These are phyloP conservation scores for Bubo blakistoni DNA, from an alignment of 2,113 vertebrate species.

Conservation along the genomic window DNA sequence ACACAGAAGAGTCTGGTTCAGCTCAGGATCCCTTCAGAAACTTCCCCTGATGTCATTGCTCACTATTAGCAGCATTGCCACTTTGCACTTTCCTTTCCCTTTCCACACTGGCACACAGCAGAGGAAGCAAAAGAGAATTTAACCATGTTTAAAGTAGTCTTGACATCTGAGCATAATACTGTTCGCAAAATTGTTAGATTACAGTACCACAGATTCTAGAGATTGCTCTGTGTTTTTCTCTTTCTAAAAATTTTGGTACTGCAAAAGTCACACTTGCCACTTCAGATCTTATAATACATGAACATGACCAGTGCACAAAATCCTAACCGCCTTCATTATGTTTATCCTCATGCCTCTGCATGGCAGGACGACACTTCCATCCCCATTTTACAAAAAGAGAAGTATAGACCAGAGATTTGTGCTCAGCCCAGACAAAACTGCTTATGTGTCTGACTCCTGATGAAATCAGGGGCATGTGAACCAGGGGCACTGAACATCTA, in stretches of 20 bases:
- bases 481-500: not conserved
- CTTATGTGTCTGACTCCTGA: not conserved
- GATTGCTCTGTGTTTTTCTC: not conserved
- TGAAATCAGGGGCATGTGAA: not conserved
- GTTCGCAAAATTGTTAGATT: not conserved
- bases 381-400: not conserved
- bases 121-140: not conserved
- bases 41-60: not conserved
- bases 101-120: not conserved
- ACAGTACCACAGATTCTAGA: not conserved
- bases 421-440: not conserved
- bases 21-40: not conserved
- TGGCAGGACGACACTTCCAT: not conserved
- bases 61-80: not conserved
- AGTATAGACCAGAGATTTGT: not conserved
- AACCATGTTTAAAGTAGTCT: not conserved
- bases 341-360: not conserved
- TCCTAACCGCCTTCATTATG: not conserved
- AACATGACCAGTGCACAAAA: not conserved
- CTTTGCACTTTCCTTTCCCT: not conserved
- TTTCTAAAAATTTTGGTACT: not conserved
- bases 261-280: not conserved
- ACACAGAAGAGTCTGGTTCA: not conserved
- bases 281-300: not conserved
- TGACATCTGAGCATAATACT: not conserved